Evolutionary conservation across 2,113 vertebrate genomes (phyloP).

Genomic region (Prionailurus bengalensis): DNA sequence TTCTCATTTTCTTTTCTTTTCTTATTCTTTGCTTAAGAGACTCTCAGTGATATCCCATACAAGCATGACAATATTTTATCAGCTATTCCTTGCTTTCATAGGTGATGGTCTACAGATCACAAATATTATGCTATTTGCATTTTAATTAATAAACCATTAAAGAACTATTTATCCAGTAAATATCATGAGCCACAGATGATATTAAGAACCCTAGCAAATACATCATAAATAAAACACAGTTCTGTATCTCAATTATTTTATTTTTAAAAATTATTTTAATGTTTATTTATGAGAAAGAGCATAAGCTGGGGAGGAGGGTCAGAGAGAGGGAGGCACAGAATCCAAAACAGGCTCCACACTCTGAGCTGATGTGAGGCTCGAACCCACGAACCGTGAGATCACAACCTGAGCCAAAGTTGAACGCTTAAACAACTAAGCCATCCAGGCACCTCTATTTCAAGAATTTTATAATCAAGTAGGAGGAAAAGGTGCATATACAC

Average conservation of each 20-base stretch:
- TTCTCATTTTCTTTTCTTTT: background rate
- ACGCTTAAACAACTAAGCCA: too few relatives aligned
- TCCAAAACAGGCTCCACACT: too few relatives aligned
- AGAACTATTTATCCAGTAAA: background rate
- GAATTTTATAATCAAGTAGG: background rate
- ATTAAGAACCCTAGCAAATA: background rate
- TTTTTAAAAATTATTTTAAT: too few relatives aligned
- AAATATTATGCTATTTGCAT: background rate
- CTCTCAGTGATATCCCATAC: background rate
- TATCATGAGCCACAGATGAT: background rate
- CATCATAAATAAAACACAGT: background rate
- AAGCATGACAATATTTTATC: background rate
- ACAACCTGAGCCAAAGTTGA: too few relatives aligned
- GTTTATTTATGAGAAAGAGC: too few relatives aligned
- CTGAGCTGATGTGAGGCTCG: too few relatives aligned
- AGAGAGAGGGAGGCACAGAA: too few relatives aligned
- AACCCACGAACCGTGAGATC: too few relatives aligned
- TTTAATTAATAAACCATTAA: background rate
- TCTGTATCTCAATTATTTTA: too few relatives aligned
- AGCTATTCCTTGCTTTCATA: background rate
- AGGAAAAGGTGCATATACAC: background rate
- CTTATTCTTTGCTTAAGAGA: background rate
- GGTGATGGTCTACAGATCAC: background rate
- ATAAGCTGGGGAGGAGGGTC: too few relatives aligned
- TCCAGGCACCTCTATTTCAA: background rate